Conservation (phyloP, 2,888 invertebrate species). For the Campoplex nolae region DNA sequence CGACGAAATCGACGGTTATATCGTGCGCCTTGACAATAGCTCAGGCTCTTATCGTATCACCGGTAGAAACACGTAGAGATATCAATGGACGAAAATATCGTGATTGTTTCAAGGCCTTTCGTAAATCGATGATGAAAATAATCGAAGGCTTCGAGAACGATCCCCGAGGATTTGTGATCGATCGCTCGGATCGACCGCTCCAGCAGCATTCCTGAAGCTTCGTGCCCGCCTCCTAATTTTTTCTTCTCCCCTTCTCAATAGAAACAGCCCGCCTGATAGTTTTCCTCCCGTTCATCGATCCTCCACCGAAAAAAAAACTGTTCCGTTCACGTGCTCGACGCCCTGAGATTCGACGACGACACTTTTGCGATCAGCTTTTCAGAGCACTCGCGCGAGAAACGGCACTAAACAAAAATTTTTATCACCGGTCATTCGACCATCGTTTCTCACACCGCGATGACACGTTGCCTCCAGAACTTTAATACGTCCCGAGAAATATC, state of each 20-base stretch:
- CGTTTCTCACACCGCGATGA: background rate
- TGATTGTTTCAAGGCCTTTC: constrained; percentile 18
- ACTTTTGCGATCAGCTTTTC: background rate
- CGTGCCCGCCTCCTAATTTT: constrained; percentile 21
- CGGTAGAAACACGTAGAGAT: background rate
- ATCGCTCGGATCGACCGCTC: background rate
- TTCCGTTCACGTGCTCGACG: constrained; percentile 11
- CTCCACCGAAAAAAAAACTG: background rate
- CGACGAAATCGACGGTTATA: constrained; percentile 34
- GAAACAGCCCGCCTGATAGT: constrained; percentile 44
- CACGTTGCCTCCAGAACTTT: no score
- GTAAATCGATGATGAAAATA: constrained; percentile 6
- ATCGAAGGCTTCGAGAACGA: background rate
- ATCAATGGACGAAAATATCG: background rate
- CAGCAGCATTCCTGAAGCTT: constrained; percentile 4
- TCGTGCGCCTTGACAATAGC: constrained; percentile 11
- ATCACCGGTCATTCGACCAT: background rate
- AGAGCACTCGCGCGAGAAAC: background rate
- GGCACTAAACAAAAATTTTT: background rate
- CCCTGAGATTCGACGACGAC: background rate
- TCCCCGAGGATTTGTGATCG: constrained; percentile 30
- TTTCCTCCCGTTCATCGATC: constrained; percentile 5
- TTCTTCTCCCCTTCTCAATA: background rate
- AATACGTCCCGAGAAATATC: constrained; percentile 3
- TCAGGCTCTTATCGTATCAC: constrained; percentile 44